phyloP scores from a whole-genome alignment of 2,797 vertebrate genomes.

The Arctocebus calabarensis region DNA sequence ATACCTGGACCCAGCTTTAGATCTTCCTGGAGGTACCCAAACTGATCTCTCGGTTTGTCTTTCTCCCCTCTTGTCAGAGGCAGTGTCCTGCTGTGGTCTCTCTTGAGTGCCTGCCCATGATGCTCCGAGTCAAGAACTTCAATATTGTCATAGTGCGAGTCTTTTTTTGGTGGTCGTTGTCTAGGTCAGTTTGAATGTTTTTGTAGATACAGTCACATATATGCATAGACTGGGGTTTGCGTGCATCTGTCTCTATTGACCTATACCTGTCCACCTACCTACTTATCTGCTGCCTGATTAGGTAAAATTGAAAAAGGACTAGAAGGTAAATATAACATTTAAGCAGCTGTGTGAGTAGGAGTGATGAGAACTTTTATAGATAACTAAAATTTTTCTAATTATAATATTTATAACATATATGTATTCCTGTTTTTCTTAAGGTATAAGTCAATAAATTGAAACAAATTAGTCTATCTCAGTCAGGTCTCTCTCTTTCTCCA shows the following conservation, averaged over 20 bases:
- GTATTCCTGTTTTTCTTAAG: background rate
- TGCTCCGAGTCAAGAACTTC: background rate
- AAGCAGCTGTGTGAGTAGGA: background rate
- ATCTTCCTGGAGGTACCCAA: background rate
- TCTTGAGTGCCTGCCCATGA: background rate
- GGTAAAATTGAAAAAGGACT: background rate
- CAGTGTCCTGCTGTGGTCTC: accelerated
- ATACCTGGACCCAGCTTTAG: background rate
- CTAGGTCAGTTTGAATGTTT: background rate
- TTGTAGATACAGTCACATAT: background rate
- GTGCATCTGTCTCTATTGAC: background rate
- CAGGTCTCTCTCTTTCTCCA: background rate
- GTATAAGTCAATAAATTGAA: background rate
- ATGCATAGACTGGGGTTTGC: background rate
- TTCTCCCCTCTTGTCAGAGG: background rate
- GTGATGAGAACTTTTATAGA: background rate
- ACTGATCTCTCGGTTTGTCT: accelerated
- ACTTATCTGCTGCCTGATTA: background rate
- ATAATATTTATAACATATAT: background rate
- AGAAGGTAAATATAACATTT: background rate
- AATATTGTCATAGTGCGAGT: background rate
- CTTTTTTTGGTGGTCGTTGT: background rate
- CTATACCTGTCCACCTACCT: background rate
- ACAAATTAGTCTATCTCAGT: background rate
- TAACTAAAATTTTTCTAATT: background rate